These are phyloP conservation scores for Psephotus haematonotus DNA, from an alignment of 2,113 vertebrate genomes.

Conservation along the genomic window DNA sequence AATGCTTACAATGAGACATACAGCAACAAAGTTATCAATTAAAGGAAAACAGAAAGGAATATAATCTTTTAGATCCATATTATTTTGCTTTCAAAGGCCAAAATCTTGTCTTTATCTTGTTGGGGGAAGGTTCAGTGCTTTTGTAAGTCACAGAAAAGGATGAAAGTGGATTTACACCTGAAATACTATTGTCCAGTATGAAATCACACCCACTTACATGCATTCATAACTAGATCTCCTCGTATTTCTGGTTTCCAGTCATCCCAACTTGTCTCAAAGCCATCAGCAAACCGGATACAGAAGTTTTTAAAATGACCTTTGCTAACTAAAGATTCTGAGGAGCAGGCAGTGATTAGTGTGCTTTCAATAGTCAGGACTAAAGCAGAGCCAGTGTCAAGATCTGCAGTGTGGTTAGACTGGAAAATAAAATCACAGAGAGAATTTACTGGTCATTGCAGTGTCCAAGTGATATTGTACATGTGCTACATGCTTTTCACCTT, in stretches of 20 bases:
- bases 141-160: background rate
- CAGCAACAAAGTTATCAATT: background rate
- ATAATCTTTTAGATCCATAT: background rate
- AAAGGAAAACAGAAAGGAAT: background rate
- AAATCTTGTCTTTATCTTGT: background rate
- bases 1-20: background rate
- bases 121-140: background rate
- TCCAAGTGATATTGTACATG: background rate
- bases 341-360: constrained; percentile 97
- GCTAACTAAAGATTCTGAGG: constrained; percentile 96
- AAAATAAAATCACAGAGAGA: background rate
- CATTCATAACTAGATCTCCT: constrained; percentile 94
- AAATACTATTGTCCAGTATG: background rate
- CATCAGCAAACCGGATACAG: constrained; percentile 97
- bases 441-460: background rate
- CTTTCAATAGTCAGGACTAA: constrained; percentile 98
- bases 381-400: constrained; percentile 94
- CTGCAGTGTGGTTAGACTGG: constrained; percentile 90
- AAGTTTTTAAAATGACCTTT: constrained; percentile 99
- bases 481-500: background rate
- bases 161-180: background rate
- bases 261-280: constrained; percentile 97
- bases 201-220: constrained; percentile 83
- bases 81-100: background rate
- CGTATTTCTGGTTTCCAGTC: constrained; percentile 97